Base-by-base conservation (phyloP, 2,113 vertebrate species). In the Ovis canadensis region DNA sequence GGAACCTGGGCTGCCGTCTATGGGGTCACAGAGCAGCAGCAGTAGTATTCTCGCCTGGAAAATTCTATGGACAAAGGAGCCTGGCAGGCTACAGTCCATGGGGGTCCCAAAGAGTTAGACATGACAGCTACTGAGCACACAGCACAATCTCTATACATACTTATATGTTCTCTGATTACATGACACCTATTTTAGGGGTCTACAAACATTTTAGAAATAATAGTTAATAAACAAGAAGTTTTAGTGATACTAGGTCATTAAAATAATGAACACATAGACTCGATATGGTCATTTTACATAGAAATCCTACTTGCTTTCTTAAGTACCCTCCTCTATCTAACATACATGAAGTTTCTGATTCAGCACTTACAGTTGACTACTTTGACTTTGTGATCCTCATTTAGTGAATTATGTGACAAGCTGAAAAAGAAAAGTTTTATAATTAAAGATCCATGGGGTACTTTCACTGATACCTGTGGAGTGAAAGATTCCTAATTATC, bases 171-270 rank as follows among this genome's bases (percentile, higher is more conserved):
- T 96, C 33, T 71, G 91, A 91, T 93, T 93, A 83, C 67, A 15
- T 64, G n/a, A 33, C 83, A 29, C 1, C 74, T 78, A 91, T 95
- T 97, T 93, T 89, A 93, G 60, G 27, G 27, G 27, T 84, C 78
- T 94, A 12, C 94, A 88, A 95, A 77, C 78, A 92, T 88, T 95
- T 96, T 96, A 95, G 40, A 91, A 96, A 92, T 86, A 25, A 54
- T 92, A 98, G 93, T 90, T 84, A 80, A 67, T 77, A 31, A 88
- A 33, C 7, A 97, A 84, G 43, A 36, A 94, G n/a, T 62, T 64
- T n/a, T 78, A 54, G n/a, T 59, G n/a, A 40, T 54, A 59, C 36
- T 59, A 23, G 21, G 31, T 88, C 25, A 82, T 88, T 96, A 83
- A 92, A 97, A 96, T 92, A 83, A 71, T 71, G 17, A 71, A n/a